phyloP scores from a whole-genome alignment of 1,140 invertebrate genomes.

The Melitaea cinxia region DNA sequence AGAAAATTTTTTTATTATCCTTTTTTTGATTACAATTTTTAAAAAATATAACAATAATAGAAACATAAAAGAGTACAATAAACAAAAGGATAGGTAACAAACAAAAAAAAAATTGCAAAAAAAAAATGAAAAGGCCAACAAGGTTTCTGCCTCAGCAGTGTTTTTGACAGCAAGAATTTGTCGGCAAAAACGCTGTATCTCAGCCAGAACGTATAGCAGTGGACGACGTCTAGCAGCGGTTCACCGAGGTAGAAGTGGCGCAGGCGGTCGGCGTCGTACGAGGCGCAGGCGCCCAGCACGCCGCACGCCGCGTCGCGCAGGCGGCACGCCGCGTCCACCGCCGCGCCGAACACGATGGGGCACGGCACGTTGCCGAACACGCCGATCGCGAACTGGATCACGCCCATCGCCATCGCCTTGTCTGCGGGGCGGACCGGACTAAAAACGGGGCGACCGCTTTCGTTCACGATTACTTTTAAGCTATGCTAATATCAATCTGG shows the following conservation, averaged over 20 bases:
- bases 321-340: conserved; percentile 95
- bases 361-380: conserved; percentile 96
- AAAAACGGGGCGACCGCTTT: conserved; percentile 11
- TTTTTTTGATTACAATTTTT: too few relatives aligned
- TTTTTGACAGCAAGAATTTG: too few relatives aligned
- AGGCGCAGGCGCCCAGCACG: conserved; percentile 89
- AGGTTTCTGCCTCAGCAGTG: too few relatives aligned
- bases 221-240: not conserved
- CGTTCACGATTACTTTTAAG: too few relatives aligned
- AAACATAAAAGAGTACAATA: too few relatives aligned
- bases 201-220: not conserved
- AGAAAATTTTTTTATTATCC: too few relatives aligned
- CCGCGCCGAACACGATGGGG: conserved; percentile 94
- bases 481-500: too few relatives aligned
- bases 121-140: too few relatives aligned
- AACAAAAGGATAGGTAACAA: too few relatives aligned
- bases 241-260: conserved; percentile 93
- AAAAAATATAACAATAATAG: too few relatives aligned
- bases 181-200: too few relatives aligned
- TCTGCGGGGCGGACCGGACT: conserved; percentile 74
- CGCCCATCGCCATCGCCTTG: conserved; percentile 96
- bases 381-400: conserved; percentile 96
- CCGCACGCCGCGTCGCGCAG: conserved; percentile 93
- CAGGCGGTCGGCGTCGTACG: conserved; percentile 92
- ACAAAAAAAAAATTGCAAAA: too few relatives aligned